phyloP scores from a whole-genome alignment of 35 echinoderm and acorn worm genomes.

The Heliocidaris erythrogramma region DNA sequence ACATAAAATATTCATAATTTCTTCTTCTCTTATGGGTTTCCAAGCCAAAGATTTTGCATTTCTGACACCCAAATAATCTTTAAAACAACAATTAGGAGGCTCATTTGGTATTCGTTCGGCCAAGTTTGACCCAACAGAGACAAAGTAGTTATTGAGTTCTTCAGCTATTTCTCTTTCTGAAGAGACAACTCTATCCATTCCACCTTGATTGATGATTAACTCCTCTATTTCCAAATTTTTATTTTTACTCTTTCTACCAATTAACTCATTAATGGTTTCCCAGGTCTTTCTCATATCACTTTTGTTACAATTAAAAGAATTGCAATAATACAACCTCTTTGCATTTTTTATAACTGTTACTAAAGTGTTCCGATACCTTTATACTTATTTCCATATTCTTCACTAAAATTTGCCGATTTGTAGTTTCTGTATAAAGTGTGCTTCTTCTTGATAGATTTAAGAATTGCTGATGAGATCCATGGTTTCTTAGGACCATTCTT shows the following conservation, averaged over 20 bases:
- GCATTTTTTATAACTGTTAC: constrained; percentile 28
- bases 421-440: constrained; percentile 8
- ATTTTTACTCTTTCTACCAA: constrained; percentile 22
- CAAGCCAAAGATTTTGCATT: neutral
- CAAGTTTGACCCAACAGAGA: constrained; percentile 11
- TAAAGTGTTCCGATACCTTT: constrained; percentile 25
- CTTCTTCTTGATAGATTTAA: constrained; percentile 7
- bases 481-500: constrained; percentile 19
- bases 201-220: constrained; percentile 14
- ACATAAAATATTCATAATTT: no score
- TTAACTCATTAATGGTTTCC: constrained; percentile 6
- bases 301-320: constrained; percentile 22
- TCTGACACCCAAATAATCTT: neutral
- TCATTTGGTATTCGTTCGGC: constrained; percentile 15
- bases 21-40: no score
- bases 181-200: constrained; percentile 7
- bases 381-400: constrained; percentile 29
- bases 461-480: neutral
- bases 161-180: constrained; percentile 13
- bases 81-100: constrained; percentile 28
- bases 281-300: constrained; percentile 19
- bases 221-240: constrained; percentile 6
- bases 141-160: constrained; percentile 21
- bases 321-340: constrained; percentile 21
- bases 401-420: neutral